These are phyloP conservation scores for Drosophila pruinosa DNA, from an alignment of 1,140 invertebrate genomes.

Conservation along the genomic window DNA sequence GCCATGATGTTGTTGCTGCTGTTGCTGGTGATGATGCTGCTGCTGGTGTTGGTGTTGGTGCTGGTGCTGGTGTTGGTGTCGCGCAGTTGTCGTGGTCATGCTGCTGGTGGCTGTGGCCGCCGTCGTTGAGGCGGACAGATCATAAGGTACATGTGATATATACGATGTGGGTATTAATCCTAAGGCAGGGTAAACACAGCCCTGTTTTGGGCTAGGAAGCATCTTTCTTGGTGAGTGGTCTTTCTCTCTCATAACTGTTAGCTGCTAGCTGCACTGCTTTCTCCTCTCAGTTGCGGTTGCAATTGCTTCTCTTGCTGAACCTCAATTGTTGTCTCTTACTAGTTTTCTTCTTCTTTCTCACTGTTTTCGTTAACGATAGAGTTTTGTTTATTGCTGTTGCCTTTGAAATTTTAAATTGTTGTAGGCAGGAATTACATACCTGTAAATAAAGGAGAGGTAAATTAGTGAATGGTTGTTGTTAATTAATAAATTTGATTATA, in stretches of 20 bases:
- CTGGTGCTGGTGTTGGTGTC: conserved; percentile 25
- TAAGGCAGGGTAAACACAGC: conserved; percentile 87
- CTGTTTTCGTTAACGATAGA: not conserved
- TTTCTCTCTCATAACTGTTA: conserved; percentile 89
- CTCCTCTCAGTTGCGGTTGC: conserved; percentile 10
- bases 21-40: conserved; percentile 38
- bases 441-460: conserved; percentile 2
- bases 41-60: conserved; percentile 40
- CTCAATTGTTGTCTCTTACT: conserved; percentile 1
- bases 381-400: conserved; percentile 3
- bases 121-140: conserved; percentile 79
- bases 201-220: conserved; percentile 89
- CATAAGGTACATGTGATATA: conserved; percentile 82
- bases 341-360: not conserved
- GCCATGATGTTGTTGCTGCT: conserved; percentile 45
- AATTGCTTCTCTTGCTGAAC: not conserved
- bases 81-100: conserved; percentile 42
- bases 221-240: conserved; percentile 91
- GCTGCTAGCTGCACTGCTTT: conserved; percentile 35
- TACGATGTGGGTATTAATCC: conserved; percentile 84
- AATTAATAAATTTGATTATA: no score
- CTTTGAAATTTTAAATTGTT: conserved; percentile 19
- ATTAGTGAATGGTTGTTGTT: no score
- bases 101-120: conserved; percentile 41
- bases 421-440: conserved; percentile 38